phyloP scores from a whole-genome alignment of 2,113 vertebrate genomes.

The Toxotes jaculatrix region DNA sequence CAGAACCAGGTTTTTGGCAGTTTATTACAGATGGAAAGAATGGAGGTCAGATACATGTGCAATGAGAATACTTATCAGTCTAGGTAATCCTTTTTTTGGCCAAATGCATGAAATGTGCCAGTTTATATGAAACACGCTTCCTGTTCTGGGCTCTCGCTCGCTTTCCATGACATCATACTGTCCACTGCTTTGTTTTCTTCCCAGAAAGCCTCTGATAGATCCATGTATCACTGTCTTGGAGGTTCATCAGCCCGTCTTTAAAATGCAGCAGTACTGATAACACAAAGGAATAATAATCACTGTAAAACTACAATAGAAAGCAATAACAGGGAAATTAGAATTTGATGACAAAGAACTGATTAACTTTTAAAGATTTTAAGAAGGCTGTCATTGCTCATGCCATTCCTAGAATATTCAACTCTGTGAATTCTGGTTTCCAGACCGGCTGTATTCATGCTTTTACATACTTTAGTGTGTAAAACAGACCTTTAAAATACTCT shows the following conservation, averaged over 20 bases:
- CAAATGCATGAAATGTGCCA: constrained; percentile 12
- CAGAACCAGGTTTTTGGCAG: constrained; percentile 14
- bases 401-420: background rate
- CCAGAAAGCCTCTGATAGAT: background rate
- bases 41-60: constrained; percentile 22
- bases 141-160: background rate
- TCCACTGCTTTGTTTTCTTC: background rate
- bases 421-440: background rate
- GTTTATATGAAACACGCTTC: constrained; percentile 7
- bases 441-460: background rate
- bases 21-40: constrained; percentile 28
- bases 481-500: background rate
- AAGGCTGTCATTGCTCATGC: background rate
- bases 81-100: background rate
- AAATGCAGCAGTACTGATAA: background rate
- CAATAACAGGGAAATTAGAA: background rate
- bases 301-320: background rate
- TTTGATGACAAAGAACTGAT: constrained; percentile 2
- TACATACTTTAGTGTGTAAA: background rate
- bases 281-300: background rate
- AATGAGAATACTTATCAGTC: constrained; percentile 11
- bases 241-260: background rate
- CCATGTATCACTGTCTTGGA: background rate
- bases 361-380: background rate
- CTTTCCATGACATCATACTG: background rate